Evolutionary conservation across 2,113 vertebrate genomes (phyloP), one percentile per base, ranked within the genome.

Genomic region (Holacanthus passer): DNA sequence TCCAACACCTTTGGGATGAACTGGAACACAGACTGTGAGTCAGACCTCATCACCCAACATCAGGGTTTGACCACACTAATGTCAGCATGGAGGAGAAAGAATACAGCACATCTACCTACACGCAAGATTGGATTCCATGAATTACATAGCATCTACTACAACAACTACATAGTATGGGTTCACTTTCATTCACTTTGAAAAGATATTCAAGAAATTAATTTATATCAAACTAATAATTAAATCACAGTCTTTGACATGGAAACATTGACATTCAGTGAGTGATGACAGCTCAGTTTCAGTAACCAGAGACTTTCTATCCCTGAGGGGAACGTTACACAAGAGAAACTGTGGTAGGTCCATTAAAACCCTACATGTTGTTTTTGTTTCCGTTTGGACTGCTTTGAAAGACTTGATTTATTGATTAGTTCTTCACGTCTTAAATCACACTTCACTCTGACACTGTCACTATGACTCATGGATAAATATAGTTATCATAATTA

Each of bases 311-410:
- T 50, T 9, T 32, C 43, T 37, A 24, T 5, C 16, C 12, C n/a
- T 47, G 4, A 73, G 17, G 60, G 50, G 41, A 39, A 20, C 1
- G 3, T 48, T 11, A 12, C 56, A 32, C 5, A 37, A 27, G 62
- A 50, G 5, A 59, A 52, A 35, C 72, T 69, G 72, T 0, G 47
- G 71, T 55, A n/a, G 72, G 72, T 68, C 56, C 55, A 75, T 55
- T 63, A 41, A 74, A 76, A 35, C 60, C 43, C 2, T 53, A 24
- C 17, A 63, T 48, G 11, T n/a, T 66, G 10, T 55, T 64, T 56
- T 27, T 22, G 20, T 65, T 41, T 29, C 32, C 7, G 31, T n/a
- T 29, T 55, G 19, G 19, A 58, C 50, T 22, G 43, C 2, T 19
- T 50, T 20, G 2, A 29, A 62, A 50, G 14, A 35, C 67, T 24